Percentiles rank a stretch among this genome's conserved stretches.
phyloP scores from a whole-genome alignment of 2,113 vertebrate genomes.

The Labeo rohita region DNA sequence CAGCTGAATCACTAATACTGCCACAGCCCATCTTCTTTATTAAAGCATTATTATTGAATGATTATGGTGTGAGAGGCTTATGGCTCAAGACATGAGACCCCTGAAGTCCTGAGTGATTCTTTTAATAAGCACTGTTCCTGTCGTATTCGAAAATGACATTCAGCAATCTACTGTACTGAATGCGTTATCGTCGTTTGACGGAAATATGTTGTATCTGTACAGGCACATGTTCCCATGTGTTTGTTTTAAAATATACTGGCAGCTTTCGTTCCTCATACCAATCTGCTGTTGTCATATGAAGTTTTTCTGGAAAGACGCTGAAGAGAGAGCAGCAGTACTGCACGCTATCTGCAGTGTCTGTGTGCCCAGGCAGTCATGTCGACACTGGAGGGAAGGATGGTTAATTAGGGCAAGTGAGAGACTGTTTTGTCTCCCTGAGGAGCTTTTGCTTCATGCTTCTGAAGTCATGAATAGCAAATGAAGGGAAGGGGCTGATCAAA shows the following conservation, averaged over 20 bases:
- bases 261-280: conserved; percentile 29
- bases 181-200: neutral
- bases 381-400: conserved; percentile 7
- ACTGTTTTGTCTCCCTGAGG: neutral
- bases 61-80: neutral
- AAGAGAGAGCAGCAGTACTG: neutral
- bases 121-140: neutral
- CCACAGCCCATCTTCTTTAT: neutral
- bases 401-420: conserved; percentile 36
- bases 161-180: neutral
- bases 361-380: conserved; percentile 12
- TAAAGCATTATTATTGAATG: neutral
- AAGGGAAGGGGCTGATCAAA: conserved; percentile 11
- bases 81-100: neutral
- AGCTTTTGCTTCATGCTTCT: conserved; percentile 28
- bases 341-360: neutral
- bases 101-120: neutral
- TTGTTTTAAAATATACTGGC: conserved; percentile 16
- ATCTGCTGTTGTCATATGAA: conserved; percentile 8
- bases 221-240: neutral
- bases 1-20: conserved; percentile 4
- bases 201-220: neutral
- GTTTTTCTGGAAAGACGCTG: conserved; percentile 1
- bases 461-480: conserved; percentile 24
- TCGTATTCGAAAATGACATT: conserved; percentile 1